A percentile compares a stretch with the other conserved stretches of the same genome.
Conservation (phyloP, 2,113 vertebrate genomes). For the Psilopogon haemacephalus region DNA sequence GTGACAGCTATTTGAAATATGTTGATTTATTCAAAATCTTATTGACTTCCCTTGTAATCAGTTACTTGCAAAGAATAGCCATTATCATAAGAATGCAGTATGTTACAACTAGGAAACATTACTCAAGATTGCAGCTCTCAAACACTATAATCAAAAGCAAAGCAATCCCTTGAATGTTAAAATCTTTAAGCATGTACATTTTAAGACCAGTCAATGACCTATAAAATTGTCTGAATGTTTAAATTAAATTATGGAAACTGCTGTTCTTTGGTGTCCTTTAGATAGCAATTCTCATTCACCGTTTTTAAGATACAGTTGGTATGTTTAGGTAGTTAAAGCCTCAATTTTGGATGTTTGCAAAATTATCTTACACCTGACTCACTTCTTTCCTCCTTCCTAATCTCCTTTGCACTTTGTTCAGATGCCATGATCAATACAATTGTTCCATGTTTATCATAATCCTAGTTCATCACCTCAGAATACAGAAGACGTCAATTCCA, state of each 20-base stretch:
- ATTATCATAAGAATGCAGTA: background rate
- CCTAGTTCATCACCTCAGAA: background rate
- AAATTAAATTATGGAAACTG: conserved; percentile 26
- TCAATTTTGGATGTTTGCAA: background rate
- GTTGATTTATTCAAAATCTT: background rate
- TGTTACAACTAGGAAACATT: background rate
- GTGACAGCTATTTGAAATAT: background rate
- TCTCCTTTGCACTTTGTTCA: background rate
- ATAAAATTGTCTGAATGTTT: conserved; percentile 52
- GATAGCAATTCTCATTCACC: background rate
- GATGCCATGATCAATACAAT: background rate
- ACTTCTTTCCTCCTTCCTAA: background rate
- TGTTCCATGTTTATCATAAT: background rate
- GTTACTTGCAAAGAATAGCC: background rate
- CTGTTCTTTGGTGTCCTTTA: conserved; percentile 9
- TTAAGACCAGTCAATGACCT: conserved; percentile 56
- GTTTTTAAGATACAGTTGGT: background rate
- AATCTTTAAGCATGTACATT: conserved; percentile 63
- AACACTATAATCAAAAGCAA: conserved; percentile 52
- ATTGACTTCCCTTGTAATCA: background rate
- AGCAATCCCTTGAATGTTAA: conserved; percentile 65
- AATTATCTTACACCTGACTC: background rate
- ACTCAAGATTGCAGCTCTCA: conserved; percentile 29
- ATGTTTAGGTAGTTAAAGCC: background rate
- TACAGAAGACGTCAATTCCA: background rate